These are phyloP conservation scores for Smittia sp. DNA, from an alignment of 2,888 invertebrate species.

Conservation along the genomic window DNA sequence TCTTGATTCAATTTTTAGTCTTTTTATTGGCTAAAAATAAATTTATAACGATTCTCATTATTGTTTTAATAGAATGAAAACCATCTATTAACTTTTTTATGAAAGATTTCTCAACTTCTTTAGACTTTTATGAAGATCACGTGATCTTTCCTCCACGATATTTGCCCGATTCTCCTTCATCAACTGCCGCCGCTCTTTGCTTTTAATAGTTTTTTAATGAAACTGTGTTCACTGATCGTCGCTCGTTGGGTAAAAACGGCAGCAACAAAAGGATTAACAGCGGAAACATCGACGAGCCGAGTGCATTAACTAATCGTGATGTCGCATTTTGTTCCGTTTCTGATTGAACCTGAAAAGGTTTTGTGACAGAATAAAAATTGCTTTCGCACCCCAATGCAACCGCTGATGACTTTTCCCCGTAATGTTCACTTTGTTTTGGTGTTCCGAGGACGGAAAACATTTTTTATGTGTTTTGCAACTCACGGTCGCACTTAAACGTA, in stretches of 20 bases:
- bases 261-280: slow-evolving; percentile 11
- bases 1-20: too few species aligned
- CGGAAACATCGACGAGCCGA: not conserved
- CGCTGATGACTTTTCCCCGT: not conserved
- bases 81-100: too few species aligned
- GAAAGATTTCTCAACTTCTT: too few species aligned
- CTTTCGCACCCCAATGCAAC: not conserved
- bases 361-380: not conserved
- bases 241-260: not conserved
- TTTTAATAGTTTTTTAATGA: not conserved
- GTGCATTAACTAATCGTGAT: slow-evolving; percentile 2
- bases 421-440: not conserved
- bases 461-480: not conserved
- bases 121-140: too few species aligned
- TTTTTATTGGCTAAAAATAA: too few species aligned
- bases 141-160: too few species aligned
- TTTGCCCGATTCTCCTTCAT: not conserved
- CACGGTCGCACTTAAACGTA: not conserved
- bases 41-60: too few species aligned
- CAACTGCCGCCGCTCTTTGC: not conserved
- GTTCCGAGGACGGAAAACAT: not conserved
- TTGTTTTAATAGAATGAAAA: too few species aligned
- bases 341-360: not conserved
- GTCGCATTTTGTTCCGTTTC: not conserved
- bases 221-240: not conserved